Base-by-base conservation (phyloP, 2,888 invertebrate species). In the Xiphydria camelus region DNA sequence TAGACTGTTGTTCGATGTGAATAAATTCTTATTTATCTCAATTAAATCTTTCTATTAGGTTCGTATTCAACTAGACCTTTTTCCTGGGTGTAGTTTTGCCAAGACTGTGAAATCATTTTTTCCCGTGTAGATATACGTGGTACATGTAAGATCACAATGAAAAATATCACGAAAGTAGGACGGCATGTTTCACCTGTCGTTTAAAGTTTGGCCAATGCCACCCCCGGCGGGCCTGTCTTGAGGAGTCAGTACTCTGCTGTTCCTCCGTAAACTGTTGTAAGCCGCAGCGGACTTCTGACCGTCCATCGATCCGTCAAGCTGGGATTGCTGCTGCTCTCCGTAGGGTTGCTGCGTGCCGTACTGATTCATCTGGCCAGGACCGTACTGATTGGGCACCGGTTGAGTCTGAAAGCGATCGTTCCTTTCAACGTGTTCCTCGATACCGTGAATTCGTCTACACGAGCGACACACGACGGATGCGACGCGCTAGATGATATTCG, bases 251-350 rank as follows among this genome's bases (percentile, higher is more conserved):
- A 73, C 49, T 47, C 73, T 62, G 47, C 75, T 75, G 54, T 70
- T 75, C 37, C 75, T 72, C 61, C 75, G 70, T 69, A 74, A 67
- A 62, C 64, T 75, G 58, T 67, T 66, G n/a, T n/a, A n/a, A 38
- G 62, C 55, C 44, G 60, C 67, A 32, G 64, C 56, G 18, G 62
- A 64, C 49, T 66, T 62, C 45, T 68, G 70, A 19, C 55, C 45
- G 34, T 72, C 71, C 19, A 47, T 51, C 20, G 61, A 53, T 12
- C 57, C 59, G 36, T 69, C 70, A 4, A 61, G 46, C 47, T 68
- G 68, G 47, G 68, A 70, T 36, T 73, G 70, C 51, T 73, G 70
- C 48, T 58, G 73, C 60, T 57, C 70, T 6, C 70, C 49, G 4
- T 29, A 29, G 15, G 15, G 12, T 49, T 48, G 51, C 58, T 59